These are phyloP conservation scores for Lepidochrysops patricia DNA, from an alignment of 2,888 invertebrate genomes.

Conservation along the genomic window DNA sequence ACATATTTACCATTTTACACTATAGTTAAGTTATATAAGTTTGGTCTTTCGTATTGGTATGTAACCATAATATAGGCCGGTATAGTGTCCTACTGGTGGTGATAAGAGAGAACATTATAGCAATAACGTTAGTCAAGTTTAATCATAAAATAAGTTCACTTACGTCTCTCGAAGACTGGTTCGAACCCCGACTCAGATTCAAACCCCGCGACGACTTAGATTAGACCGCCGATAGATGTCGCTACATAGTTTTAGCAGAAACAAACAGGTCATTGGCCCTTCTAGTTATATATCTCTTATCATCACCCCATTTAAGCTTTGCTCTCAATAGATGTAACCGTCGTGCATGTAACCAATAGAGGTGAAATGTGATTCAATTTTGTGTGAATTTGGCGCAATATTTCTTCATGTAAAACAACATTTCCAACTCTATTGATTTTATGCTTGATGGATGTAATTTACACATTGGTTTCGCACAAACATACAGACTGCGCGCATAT, in stretches of 20 bases:
- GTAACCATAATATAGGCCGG: constrained; percentile 9
- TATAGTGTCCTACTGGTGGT: constrained; percentile 20
- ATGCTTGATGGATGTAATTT: constrained; percentile 39
- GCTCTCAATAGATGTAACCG: constrained; percentile 43
- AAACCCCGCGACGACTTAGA: not conserved
- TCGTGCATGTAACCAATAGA: too few relatives aligned
- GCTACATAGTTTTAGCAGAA: too few relatives aligned
- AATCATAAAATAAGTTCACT: not conserved
- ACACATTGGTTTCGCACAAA: constrained; percentile 52
- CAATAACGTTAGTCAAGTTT: constrained; percentile 4
- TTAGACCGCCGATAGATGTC: not conserved
- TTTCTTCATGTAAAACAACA: too few relatives aligned
- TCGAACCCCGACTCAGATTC: not conserved
- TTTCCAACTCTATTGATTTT: too few relatives aligned
- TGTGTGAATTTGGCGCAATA: too few relatives aligned
- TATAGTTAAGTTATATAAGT: constrained; percentile 57
- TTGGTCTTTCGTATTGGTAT: constrained; percentile 39
- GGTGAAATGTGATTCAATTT: too few relatives aligned
- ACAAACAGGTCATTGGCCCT: not conserved
- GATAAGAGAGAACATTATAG: constrained; percentile 37
- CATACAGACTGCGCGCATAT: constrained; percentile 14
- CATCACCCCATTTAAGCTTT: constrained; percentile 35
- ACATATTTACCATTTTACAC: constrained; percentile 67
- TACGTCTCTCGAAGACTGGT: not conserved
- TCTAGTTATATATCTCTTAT: not conserved